Evolutionary conservation across 2,797 vertebrate genomes (phyloP).

Genomic region (Potorous gilbertii): DNA sequence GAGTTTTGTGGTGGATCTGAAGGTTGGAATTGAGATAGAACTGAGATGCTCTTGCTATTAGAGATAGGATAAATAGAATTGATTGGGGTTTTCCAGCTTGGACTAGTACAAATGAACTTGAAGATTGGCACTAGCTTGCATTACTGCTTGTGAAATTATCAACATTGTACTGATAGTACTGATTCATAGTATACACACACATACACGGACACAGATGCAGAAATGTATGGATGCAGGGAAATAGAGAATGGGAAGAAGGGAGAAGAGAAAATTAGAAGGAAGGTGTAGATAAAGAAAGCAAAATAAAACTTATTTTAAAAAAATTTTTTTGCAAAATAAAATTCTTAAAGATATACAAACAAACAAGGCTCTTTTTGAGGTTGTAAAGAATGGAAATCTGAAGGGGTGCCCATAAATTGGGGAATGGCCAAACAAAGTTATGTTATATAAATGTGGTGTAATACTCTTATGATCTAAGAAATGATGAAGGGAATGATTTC

Average conservation of each 20-base stretch:
- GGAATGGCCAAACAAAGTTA: background rate
- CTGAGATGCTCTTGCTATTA: background rate
- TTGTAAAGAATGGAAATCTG: background rate
- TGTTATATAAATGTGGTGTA: background rate
- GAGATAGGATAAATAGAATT: background rate
- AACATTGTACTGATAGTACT: background rate
- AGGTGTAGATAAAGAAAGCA: background rate
- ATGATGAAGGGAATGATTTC: background rate
- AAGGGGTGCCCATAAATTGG: background rate
- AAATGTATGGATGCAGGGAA: background rate
- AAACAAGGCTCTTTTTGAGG: background rate
- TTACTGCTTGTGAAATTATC: slow-evolving; percentile 30
- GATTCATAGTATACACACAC: background rate
- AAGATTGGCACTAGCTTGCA: slow-evolving; percentile 39
- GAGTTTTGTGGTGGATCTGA: background rate
- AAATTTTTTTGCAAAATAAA: background rate
- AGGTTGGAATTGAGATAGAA: background rate
- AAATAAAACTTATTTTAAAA: too few species aligned
- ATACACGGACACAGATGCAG: background rate
- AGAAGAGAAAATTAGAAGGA: background rate
- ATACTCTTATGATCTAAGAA: background rate
- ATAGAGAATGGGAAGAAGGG: background rate
- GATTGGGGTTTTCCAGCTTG: background rate
- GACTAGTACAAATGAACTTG: background rate
- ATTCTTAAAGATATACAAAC: background rate